Evolutionary conservation across 2,888 invertebrate genomes (phyloP).

Genomic region (Anaspis maculata): DNA sequence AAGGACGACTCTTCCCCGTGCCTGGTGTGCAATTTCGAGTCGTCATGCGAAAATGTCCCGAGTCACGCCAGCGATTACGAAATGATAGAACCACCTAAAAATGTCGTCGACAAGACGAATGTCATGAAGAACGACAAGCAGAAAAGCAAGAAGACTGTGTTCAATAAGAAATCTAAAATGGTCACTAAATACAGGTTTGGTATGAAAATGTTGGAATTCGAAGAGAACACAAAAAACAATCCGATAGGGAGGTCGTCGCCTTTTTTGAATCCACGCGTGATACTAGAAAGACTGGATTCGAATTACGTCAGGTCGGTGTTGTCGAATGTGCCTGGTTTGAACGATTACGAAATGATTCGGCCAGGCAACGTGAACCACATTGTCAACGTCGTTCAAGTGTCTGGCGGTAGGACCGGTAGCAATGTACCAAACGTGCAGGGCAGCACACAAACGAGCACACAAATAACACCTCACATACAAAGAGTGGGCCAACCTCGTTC

Average conservation of each 20-base stretch:
- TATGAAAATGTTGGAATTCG: too few species aligned
- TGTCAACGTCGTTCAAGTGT: slow-evolving; percentile 40
- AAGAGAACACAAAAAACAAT: not conserved
- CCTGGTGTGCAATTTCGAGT: too few species aligned
- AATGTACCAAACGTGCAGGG: slow-evolving; percentile 28
- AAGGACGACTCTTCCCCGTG: too few species aligned
- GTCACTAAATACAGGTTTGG: too few species aligned
- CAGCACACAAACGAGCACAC: slow-evolving; percentile 38
- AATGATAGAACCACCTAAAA: too few species aligned
- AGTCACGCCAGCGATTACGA: too few species aligned
- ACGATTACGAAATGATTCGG: slow-evolving; percentile 51
- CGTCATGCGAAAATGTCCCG: too few species aligned
- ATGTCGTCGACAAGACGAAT: not conserved
- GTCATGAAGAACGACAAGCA: not conserved
- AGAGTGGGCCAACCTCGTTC: slow-evolving; percentile 41
- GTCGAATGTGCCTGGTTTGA: slow-evolving; percentile 50
- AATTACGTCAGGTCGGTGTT: slow-evolving; percentile 31
- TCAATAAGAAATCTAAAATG: not conserved
- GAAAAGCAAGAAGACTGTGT: not conserved
- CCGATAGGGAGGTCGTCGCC: not conserved
- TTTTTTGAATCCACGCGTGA: slow-evolving; percentile 13
- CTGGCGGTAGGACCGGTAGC: slow-evolving; percentile 30
- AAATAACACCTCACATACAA: slow-evolving; percentile 44
- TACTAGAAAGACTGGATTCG: slow-evolving; percentile 15
- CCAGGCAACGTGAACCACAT: slow-evolving; percentile 42